Base-by-base conservation (phyloP, 2,888 invertebrate genomes). In the Troides aeacus region DNA sequence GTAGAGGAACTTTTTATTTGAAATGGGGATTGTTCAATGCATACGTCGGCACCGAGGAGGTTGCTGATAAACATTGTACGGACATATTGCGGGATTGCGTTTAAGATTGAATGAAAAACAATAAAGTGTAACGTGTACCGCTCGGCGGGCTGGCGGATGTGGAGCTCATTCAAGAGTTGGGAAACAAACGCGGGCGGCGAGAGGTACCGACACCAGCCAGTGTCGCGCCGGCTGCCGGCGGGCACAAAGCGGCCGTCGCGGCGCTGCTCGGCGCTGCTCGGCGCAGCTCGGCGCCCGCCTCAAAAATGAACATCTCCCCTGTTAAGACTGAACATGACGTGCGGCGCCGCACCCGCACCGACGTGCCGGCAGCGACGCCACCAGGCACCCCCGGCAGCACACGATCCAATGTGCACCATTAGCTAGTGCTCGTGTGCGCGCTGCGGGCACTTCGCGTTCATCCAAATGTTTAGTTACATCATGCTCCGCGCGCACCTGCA, bases 301-400 rank as follows among this genome's bases (percentile, higher is more conserved):
- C 89, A 90, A 89, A 91, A 91, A 90, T 89, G 90, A 91, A 84
- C 90, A 88, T 85, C 86, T 84, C 88, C 88, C 79, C 83, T 81
- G 86, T 85, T 79, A 86, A 83, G 90, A 90, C 90, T 90, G 90
- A 91, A 91, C 90, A 90, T 89, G 87, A 89, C 84, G 80, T 83
- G 79, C 78, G 72, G 78, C 50, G 50, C 50, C 21, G 21, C 21
- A 21, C 21, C 21, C 21, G 21, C 21, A 21, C 21, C 21, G 21
- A 21, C 21, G 21, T 21, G 21, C 1, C 21, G 21, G 21, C 21
- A 21, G 21, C 21, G 21, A 21, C 21, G 21, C 21, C 21, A 21
- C 21, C 21, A 21, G 21, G 21, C 21, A 21, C 21, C 50, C 12
- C 50, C 50, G 15, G 50, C 50, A 18, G 30, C 50, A 12, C 50